Base-by-base conservation (phyloP, 2,888 invertebrate genomes). In the Clunio marinus region DNA sequence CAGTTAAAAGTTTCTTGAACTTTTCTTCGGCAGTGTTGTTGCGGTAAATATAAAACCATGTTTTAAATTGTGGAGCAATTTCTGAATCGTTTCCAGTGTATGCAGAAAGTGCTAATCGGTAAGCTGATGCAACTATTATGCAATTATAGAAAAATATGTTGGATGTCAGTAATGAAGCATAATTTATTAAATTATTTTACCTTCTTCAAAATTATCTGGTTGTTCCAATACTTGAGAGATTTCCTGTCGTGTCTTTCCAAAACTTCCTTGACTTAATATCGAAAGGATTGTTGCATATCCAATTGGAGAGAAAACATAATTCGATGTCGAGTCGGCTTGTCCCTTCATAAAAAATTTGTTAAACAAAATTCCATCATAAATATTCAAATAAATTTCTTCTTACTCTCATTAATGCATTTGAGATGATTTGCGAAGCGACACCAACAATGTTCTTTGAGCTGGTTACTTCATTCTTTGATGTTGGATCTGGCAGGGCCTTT, bases 41-140 rank as follows among this genome's bases (percentile, higher is more conserved):
- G 73, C 84, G 84, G 75, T 86, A 87, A 4, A 87, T 82, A 72
- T 87, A 87, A 73, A 87, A 83, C 80, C 83, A 87, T 72, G 85
- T 86, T 74, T 85, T 84, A 71, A 87, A 78, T 71, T 86, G 84
- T 1, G 86, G 86, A 69, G 80, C 78, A 70, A 82, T 82, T 67
- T 78, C 76, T 20, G 70, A 69, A 32, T 73, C 70, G 41, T 73
- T 72, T 22, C 74, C 73, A 72, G 73, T 70, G 22, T 71, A 70
- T 62, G 37, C 8, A 66, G 51, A 46, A 22, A 67, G 58, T 41
- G 69, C 63, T 25, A 32, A n/a, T 13, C 62, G 59, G 15, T 70
- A 71, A 20, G 69, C 62, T 22, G 22, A 32, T 35, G 69, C 65
- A 22, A 71, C 68, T 62, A n/a, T n/a, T n/a, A n/a, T n/a, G n/a